Evolutionary conservation across 2,888 invertebrate genomes (phyloP), one percentile per base, ranked within the genome.

Genomic region (Seira ritae): DNA sequence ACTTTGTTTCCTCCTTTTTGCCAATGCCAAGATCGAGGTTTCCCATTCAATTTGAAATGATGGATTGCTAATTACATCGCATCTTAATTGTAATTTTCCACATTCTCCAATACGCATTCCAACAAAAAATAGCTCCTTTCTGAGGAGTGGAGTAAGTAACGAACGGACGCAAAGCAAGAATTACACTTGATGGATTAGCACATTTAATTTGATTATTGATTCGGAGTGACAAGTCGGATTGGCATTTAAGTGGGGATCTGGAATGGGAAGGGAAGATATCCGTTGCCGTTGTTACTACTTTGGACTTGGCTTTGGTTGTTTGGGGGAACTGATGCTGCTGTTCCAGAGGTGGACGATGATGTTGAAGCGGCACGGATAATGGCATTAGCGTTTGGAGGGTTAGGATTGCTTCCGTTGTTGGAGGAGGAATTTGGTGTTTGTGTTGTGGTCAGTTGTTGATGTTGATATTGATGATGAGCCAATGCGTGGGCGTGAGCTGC

Each of bases 401-500:
- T 17, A 62, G 60, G n/a, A 55, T 66, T 71, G 31, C 31, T 82
- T 75, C 24, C 67, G 19, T 75, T 67, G 37, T 31, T 50, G 67
- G 68, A 20, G 62, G 62, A 62, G 68, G 73, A 73, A 42, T 74
- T 60, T 71, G 68, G 22, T 71, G 80, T 69, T 22, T 70, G 69
- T 15, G 46, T 22, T 55, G 79, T 81, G 79, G 83, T 80, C 79
- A 62, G 62, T 62, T 62, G 62, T 8, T 62, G 87, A 84, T 73
- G 85, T 23, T 71, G 71, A 23, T 80, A 86, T 94, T 94, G 94
- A 91, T 94, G 94, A 91, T 94, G 93, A 92, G 94, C 94, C 91
- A 94, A 92, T 92, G 94, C 94, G 92, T 94, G 93, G 83, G 88
- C 88, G 83, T 87, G 88, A 82, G 87, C 88, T 65, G 88, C 86